Percentiles rank a stretch among this genome's conserved stretches.
phyloP scores from a whole-genome alignment of 2,113 vertebrate genomes.

The Dipodomys merriami region DNA sequence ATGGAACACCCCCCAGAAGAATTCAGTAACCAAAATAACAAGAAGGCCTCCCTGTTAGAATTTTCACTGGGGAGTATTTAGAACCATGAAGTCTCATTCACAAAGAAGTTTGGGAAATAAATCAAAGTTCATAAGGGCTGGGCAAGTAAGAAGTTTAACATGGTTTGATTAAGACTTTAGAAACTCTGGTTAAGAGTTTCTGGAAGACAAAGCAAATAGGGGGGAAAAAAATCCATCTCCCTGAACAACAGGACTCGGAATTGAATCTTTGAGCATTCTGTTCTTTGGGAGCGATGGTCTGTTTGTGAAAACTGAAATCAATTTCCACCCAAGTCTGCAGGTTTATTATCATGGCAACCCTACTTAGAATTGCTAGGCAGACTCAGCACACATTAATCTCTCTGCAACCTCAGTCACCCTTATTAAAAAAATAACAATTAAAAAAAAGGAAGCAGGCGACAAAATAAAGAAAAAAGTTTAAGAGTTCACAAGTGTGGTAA shows the following conservation, averaged over 20 bases:
- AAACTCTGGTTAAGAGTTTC: neutral
- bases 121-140: neutral
- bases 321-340: neutral
- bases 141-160: neutral
- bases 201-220: constrained; percentile 4
- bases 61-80: constrained; percentile 4
- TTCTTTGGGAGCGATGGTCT: neutral
- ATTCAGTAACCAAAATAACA: neutral
- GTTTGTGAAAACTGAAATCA: neutral
- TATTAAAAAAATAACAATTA: constrained; percentile 89
- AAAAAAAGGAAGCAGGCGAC: constrained; percentile 91
- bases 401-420: constrained; percentile 94
- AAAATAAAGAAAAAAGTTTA: constrained; percentile 87
- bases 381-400: constrained; percentile 96
- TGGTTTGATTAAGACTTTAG: neutral
- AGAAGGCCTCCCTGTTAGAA: neutral
- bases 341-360: constrained; percentile 96
- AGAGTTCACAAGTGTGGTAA: constrained; percentile 91
- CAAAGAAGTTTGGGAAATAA: neutral
- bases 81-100: neutral
- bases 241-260: neutral
- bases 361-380: constrained; percentile 91
- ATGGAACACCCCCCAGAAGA: neutral
- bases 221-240: neutral
- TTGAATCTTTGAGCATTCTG: neutral